Base-by-base conservation (phyloP, 37 sponge, comb jelly and placozoan genomes). In the Spongilla lacustris region DNA sequence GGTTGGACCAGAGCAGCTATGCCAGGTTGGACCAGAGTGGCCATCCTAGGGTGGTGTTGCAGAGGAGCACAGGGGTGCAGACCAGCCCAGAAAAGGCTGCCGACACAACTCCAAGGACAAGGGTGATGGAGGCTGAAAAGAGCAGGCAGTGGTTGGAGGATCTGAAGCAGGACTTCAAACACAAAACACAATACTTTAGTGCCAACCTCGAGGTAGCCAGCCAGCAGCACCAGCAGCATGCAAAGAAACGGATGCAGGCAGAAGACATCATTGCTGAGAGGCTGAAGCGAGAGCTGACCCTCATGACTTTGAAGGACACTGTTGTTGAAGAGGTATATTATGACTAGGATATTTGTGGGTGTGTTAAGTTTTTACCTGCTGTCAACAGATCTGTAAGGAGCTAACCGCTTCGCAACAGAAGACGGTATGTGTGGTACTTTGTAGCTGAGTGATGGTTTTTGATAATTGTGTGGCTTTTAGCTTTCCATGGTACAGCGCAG, bases 191-290 rank as follows among this genome's bases (percentile, higher is more conserved):
- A 17, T 58, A 58, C 58, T 19, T 58, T 14, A 58, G 58, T 58
- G 58, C 58, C 58, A 58, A 58, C 21, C 58, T 58, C 14, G 58
- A 58, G 58, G 21, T 58, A 17, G 58, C 58, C 21, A 58, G 58
- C 58, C 58, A 17, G 21, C 58, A 58, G 21, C 21, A 58, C 19
- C 19, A 58, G 58, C 58, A 58, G 58, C 1, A 58, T 58, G 58
- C 58, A 1, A 38, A 50, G 78, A 58, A 89, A 36, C 22, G 89
- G 29, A 25, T 28, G 73, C 30, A 27, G 14, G 58, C 82, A 31
- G 89, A 89, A 41, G 79, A 89, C 41, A 32, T 27, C 3, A 75
- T 77, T 14, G 89, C 72, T 11, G 66, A n/a, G 21, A 69, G 35
- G 36, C 29, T 89, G 35, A 68, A 72, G 37, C 19, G 32, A 28